Conservation (phyloP, 2,113 vertebrate genomes). For the Anas platyrhynchos region DNA sequence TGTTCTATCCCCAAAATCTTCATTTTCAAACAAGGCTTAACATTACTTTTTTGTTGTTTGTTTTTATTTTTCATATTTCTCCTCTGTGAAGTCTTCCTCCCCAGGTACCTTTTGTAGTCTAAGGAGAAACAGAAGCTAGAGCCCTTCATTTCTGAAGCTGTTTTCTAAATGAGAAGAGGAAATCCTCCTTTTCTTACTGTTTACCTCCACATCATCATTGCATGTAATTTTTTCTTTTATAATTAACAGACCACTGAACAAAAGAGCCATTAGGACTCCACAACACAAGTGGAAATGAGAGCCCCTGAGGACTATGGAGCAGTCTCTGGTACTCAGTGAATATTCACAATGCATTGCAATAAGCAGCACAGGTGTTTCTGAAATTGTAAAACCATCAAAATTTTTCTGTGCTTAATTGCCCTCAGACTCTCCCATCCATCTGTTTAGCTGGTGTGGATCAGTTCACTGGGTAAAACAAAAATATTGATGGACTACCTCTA, state of each 20-base stretch:
- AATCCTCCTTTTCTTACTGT: not conserved
- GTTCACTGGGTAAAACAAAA: not conserved
- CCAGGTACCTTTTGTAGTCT: not conserved
- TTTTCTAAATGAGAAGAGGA: not conserved
- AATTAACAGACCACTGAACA: not conserved
- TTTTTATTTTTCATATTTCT: not conserved
- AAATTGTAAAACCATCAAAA: slow-evolving; percentile 10
- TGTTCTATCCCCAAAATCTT: not conserved
- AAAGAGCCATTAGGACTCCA: not conserved
- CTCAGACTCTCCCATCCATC: not conserved
- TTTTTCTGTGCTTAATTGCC: slow-evolving; percentile 3
- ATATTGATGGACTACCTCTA: not conserved
- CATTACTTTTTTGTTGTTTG: not conserved
- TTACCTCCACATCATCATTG: not conserved
- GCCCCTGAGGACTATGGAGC: not conserved
- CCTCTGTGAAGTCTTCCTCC: not conserved
- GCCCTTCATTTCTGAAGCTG: not conserved
- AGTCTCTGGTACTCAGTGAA: not conserved
- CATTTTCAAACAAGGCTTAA: not conserved
- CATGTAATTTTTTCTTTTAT: not conserved
- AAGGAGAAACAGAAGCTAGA: not conserved
- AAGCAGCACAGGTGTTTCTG: slow-evolving; percentile 6
- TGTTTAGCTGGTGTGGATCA: slow-evolving; percentile 2
- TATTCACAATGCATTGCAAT: not conserved
- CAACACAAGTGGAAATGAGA: not conserved